Percentiles rank a stretch among this genome's conserved stretches.
phyloP scores from a whole-genome alignment of 2,113 vertebrate species.

The Cricetomys ansorgei region DNA sequence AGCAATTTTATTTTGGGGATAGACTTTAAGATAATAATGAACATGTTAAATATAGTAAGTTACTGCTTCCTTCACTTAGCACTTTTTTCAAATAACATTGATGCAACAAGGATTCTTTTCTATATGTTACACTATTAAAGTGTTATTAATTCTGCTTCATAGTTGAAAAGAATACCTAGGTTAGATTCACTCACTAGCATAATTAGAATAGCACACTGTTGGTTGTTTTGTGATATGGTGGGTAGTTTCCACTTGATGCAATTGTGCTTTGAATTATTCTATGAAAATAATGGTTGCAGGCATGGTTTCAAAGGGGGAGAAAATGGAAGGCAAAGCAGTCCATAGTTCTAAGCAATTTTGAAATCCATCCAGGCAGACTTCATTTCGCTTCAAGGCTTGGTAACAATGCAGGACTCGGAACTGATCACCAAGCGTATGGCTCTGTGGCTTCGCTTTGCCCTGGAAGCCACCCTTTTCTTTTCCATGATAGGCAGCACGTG shows the following conservation, averaged over 20 bases:
- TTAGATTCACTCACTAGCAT: not conserved
- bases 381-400: not conserved
- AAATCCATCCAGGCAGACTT: not conserved
- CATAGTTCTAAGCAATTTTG: not conserved
- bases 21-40: slow-evolving; percentile 54
- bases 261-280: not conserved
- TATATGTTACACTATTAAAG: not conserved
- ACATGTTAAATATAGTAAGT: slow-evolving; percentile 67
- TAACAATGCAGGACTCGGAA: not conserved
- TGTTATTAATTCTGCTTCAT: not conserved
- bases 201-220: not conserved
- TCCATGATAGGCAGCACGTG: not conserved
- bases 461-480: not conserved
- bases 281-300: not conserved
- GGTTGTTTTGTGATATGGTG: not conserved
- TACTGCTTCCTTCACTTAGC: slow-evolving; percentile 65
- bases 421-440: not conserved
- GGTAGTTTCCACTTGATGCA: not conserved
- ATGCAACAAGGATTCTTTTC: not conserved
- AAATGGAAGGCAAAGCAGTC: not conserved
- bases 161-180: not conserved
- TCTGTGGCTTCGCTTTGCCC: not conserved
- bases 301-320: not conserved
- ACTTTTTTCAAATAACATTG: slow-evolving; percentile 57
- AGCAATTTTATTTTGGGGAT: slow-evolving; percentile 18